These are phyloP conservation scores for Anser brachyrhynchus DNA, from an alignment of 2,113 vertebrate species.

Conservation along the genomic window DNA sequence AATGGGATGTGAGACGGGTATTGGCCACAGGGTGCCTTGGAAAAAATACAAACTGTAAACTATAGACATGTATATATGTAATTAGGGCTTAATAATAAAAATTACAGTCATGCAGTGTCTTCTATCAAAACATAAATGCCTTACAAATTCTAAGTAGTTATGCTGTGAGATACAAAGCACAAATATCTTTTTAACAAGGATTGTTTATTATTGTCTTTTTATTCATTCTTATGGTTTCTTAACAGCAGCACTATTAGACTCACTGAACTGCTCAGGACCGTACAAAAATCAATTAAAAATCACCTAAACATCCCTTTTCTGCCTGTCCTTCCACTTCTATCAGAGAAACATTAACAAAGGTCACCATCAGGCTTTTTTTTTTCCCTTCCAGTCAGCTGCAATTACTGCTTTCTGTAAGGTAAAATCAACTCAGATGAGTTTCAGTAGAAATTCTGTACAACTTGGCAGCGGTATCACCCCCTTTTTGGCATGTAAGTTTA, in stretches of 20 bases:
- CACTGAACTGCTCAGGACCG: not conserved
- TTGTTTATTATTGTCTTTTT: not conserved
- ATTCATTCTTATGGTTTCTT: not conserved
- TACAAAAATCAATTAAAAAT: not conserved
- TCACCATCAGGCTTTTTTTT: not conserved
- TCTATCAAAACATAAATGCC: not conserved
- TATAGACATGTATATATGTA: not conserved
- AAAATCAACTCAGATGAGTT: not conserved
- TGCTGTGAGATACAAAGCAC: not conserved
- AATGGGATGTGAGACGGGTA: not conserved
- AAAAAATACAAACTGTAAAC: not conserved
- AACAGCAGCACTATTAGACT: not conserved
- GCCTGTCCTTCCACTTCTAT: not conserved
- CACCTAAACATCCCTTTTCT: not conserved
- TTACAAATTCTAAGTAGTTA: not conserved
- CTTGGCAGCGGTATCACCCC: no score
- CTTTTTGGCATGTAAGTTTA: not conserved
- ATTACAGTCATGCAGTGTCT: not conserved
- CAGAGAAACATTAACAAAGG: not conserved
- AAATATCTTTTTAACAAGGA: not conserved
- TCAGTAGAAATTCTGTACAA: not conserved
- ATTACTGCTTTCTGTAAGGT: rapidly evolving
- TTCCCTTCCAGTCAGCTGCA: not conserved
- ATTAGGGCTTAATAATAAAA: not conserved
- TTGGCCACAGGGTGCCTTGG: slow-evolving; percentile 2